Evolutionary conservation across 2,113 vertebrate species (phyloP).

Genomic region (Triplophysa dalaica): DNA sequence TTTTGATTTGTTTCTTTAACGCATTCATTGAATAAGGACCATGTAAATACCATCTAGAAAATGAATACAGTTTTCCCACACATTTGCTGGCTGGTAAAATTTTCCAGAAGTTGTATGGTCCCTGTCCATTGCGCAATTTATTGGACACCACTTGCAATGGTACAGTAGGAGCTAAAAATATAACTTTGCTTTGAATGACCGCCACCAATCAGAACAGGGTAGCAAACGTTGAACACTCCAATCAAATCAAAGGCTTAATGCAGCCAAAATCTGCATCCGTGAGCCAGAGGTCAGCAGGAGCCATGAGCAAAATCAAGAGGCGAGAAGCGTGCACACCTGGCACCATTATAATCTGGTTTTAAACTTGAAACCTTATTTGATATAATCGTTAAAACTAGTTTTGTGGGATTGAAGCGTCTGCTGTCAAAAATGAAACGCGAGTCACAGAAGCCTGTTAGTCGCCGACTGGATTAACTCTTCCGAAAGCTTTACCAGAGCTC

Average conservation of each 20-base stretch:
- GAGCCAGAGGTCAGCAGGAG: background rate
- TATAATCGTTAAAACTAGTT: background rate
- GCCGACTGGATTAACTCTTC: background rate
- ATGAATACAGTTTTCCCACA: too few species aligned
- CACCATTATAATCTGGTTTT: background rate
- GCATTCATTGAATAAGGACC: too few species aligned
- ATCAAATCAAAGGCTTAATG: background rate
- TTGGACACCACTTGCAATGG: background rate
- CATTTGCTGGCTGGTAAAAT: background rate
- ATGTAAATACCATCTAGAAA: too few species aligned
- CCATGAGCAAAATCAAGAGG: constrained; percentile 12
- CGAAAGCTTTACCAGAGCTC: background rate
- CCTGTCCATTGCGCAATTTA: background rate
- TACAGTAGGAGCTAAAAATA: background rate
- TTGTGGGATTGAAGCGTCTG: background rate
- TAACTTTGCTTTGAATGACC: background rate
- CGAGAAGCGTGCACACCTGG: constrained; percentile 8
- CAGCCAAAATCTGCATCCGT: background rate
- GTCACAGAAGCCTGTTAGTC: background rate
- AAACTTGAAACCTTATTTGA: background rate
- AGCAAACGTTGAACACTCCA: background rate
- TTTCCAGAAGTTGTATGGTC: background rate
- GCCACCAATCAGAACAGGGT: constrained; percentile 5
- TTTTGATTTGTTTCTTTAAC: background rate
- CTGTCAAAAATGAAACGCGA: background rate